A percentile compares a stretch with the other conserved stretches of the same genome.
Conservation (phyloP, 23 tunicate genomes). For the Aplidium turbinatum region DNA sequence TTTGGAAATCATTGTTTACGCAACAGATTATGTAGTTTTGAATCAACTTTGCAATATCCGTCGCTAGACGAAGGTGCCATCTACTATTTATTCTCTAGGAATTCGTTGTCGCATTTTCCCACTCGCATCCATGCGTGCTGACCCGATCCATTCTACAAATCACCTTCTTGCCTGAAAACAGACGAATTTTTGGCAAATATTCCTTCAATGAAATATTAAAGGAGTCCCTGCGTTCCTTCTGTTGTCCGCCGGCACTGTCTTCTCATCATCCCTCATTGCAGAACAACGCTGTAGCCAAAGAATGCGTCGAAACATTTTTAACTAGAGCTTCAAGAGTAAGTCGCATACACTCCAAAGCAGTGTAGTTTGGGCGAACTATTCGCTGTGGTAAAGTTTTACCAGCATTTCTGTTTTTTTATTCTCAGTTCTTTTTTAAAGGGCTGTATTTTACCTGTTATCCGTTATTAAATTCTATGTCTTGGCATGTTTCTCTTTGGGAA, state of each 20-base stretch:
- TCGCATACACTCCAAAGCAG: too few relatives aligned
- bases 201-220: conserved; percentile 52
- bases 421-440: too few relatives aligned
- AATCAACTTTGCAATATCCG: too few relatives aligned
- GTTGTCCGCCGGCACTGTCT: conserved; percentile 66
- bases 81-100: conserved; percentile 65
- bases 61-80: too few relatives aligned
- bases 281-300: conserved; percentile 53
- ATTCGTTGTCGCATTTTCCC: conserved; percentile 62
- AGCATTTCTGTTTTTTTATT: too few relatives aligned
- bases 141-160: conserved; percentile 79
- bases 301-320: conserved; percentile 49
- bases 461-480: too few relatives aligned
- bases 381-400: too few relatives aligned
- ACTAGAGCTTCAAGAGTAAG: conserved; percentile 73
- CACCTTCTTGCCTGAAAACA: conserved; percentile 65
- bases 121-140: conserved; percentile 62
- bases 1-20: too few relatives aligned
- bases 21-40: too few relatives aligned
- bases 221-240: conserved; percentile 77
- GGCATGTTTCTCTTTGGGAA: too few relatives aligned
- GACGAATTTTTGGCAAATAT: conserved; percentile 53
- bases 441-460: too few relatives aligned
- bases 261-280: conserved; percentile 37
- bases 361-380: too few relatives aligned